A percentile compares a stretch with the other conserved stretches of the same genome.
Evolutionary conservation across 2,888 invertebrate genomes (phyloP).

Genomic region (Octonoba sinensis): DNA sequence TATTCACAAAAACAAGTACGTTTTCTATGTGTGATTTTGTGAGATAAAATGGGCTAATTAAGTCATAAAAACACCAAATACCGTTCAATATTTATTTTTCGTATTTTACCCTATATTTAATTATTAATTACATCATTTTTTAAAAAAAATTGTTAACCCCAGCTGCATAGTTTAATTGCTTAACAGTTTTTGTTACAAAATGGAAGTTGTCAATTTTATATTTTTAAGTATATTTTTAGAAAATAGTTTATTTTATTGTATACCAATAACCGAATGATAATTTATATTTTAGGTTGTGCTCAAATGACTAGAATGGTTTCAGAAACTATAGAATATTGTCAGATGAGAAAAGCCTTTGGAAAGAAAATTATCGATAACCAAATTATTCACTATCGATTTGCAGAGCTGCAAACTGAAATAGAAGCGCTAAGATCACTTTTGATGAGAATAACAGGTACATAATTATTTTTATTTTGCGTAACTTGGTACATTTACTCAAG

Average conservation of each 20-base stretch:
- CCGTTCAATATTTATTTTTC: no score
- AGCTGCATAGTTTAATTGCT: no score
- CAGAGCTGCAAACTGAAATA: constrained; percentile 75
- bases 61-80: no score
- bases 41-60: no score
- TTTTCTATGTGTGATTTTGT: no score
- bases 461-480: not conserved
- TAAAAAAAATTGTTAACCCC: no score
- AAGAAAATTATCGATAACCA: constrained; percentile 72
- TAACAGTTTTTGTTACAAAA: not conserved
- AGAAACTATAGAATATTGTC: constrained; percentile 73
- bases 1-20: no score
- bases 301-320: constrained; percentile 67
- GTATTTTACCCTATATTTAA: no score
- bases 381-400: constrained; percentile 73
- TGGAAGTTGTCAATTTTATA: not conserved
- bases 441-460: constrained; percentile 72
- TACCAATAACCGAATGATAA: not conserved
- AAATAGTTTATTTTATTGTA: not conserved
- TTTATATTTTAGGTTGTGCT: constrained; percentile 3
- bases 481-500: not conserved
- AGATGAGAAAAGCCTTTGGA: constrained; percentile 73
- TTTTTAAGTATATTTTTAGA: not conserved
- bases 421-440: constrained; percentile 73
- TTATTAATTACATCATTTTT: no score